Evolutionary conservation across 2,888 invertebrate species (phyloP), one percentile per base, ranked within the genome.

Genomic region (Amiota mariae): DNA sequence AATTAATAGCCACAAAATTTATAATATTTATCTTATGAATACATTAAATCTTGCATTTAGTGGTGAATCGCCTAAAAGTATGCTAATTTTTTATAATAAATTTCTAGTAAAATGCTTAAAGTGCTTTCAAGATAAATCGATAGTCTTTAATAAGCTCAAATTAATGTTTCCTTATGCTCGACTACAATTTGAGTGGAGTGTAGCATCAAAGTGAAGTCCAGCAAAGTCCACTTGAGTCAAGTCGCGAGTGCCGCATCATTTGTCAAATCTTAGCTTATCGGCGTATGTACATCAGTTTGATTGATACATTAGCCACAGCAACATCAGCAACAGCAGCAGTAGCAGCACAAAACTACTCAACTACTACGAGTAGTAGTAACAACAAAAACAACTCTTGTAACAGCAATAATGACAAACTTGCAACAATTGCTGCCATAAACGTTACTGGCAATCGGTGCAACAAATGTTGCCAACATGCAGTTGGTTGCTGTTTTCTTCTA

Each of bases 311-410:
- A 66, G 66, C 48, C 48, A 11, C 59, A 59, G 4, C 59, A 24
- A 11, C 59, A 59, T 0, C 20, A 59, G 36, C 36, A 36, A 6
- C 4, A 6, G 8, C 36, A 36, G 59, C 48, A 66, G 24, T 3
- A 24, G 24, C 24, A 24, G 24, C 24, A 24, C n/a, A n/a, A n/a
- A n/a, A n/a, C n/a, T n/a, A n/a, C n/a, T n/a, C n/a, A n/a, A n/a
- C n/a, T n/a, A n/a, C 68, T 59, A 72, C 73, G 74, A 36, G 72
- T 72, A 70, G 59, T 76, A 75, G 36, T 36, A 36, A 71, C 76
- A 76, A 64, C 68, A 68, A 70, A 54, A 70, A 57, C 61, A 36
- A 51, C 64, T 51, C 36, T 67, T 51, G 54, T 61, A 73, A 73
- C 24, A 56, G 56, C 61, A 70, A 68, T 46, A 8, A 20, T 59